Percentiles rank a stretch among this genome's conserved stretches.
Conservation (phyloP, 2,113 vertebrate genomes). For the Polypterus senegalus region DNA sequence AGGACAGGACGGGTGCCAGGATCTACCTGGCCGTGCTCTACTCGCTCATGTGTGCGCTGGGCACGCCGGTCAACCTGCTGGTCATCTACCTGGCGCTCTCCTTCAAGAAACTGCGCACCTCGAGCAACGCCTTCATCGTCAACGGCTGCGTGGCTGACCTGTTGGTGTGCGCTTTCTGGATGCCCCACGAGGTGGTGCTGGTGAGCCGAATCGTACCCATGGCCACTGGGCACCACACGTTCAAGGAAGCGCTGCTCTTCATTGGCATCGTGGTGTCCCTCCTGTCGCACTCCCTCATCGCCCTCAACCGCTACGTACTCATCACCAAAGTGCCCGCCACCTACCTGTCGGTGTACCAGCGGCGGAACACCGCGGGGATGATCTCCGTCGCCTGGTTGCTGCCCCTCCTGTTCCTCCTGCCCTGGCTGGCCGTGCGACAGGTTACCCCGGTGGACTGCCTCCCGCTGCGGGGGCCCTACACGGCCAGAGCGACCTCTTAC, state of each 20-base stretch:
- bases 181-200: constrained; percentile 68
- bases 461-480: no score
- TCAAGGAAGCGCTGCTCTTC: constrained; percentile 57
- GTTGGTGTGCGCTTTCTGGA: constrained; percentile 72
- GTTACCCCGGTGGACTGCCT: constrained; percentile 11
- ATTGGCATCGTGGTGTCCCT: constrained; percentile 69
- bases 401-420: constrained; percentile 53
- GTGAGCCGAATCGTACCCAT: constrained; percentile 36
- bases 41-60: constrained; percentile 56
- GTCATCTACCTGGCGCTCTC: constrained; percentile 71
- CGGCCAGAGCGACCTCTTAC: constrained; percentile 36
- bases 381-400: constrained; percentile 62
- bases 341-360: constrained; percentile 68
- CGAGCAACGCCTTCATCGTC: constrained; percentile 75
- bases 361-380: constrained; percentile 61
- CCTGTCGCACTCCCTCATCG: constrained; percentile 70
- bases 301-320: constrained; percentile 70
- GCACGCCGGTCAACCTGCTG: constrained; percentile 65
- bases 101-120: constrained; percentile 72
- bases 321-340: constrained; percentile 69
- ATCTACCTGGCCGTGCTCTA: constrained; percentile 60
- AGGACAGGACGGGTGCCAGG: constrained; percentile 45
- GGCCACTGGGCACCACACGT: constrained; percentile 39
- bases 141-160: constrained; percentile 71
- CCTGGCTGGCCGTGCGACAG: constrained; percentile 37